Base-by-base conservation (phyloP, 1,140 invertebrate genomes). In the Drosophila kepulauana region DNA sequence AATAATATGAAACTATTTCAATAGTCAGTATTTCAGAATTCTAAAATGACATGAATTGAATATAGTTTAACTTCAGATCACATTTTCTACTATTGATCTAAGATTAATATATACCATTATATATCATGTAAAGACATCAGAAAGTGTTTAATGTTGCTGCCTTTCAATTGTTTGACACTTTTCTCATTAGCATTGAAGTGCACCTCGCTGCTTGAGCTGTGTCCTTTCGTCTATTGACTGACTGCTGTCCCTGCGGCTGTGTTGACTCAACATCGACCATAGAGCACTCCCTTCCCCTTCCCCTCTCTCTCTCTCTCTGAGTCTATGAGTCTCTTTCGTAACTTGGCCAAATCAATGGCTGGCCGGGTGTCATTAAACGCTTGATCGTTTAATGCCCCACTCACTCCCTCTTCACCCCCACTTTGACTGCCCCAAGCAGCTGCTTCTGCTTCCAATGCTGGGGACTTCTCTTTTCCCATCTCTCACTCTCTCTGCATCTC, bases 281-380 rank as follows among this genome's bases (percentile, higher is more conserved):
- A 20, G 15, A 79, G 58, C 64, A 51, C 16, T 49, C n/a, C 15
- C 43, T 56, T 5, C 16, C 1, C 4, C 11, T 20, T n/a, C 15
- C 49, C 8, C 49, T 46, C 67, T 54, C 38, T 10, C 30, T 1
- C 13, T 1, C 13, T 57, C 6, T 16, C 38, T 43, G 20, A 16
- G 25, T 35, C 20, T 56, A 35, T 16, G 58, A 10, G 7, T 38
- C 46, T 65, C 49, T 41, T 56, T 66, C 79, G 82, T 79, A 79
- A 82, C 73, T 89, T 89, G 89, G 85, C 78, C 85, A 81, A 81
- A 85, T 89, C 85, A 89, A 89, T 89, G 85, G 66, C 78, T 85
- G 81, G 75, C 86, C 85, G 86, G 81, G 86, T 89, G 85, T 85
- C 85, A 89, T 89, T 89, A 89, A 89, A 89, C 82, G 85, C 63